These are phyloP conservation scores for Epinotia bilunana DNA, from an alignment of 2,888 invertebrate species.

Conservation along the genomic window DNA sequence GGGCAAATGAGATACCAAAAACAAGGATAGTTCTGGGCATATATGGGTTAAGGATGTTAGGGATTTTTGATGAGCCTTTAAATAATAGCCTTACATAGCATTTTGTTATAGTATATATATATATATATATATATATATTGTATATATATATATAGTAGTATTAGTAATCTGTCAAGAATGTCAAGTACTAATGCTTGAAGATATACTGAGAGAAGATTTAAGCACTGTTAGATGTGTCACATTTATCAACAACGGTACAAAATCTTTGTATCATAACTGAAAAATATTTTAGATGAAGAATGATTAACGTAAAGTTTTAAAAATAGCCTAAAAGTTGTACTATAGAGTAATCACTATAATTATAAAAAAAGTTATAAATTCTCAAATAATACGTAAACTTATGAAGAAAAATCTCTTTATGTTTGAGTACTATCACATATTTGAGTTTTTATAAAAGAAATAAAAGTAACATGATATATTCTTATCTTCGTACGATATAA, in stretches of 20 bases:
- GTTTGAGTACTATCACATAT: background rate
- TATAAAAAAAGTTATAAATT: background rate
- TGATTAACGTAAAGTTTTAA: background rate
- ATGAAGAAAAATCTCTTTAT: background rate
- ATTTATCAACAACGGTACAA: background rate
- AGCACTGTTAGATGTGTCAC: background rate
- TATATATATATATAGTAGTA: no score
- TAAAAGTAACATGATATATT: background rate
- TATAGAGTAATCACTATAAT: background rate
- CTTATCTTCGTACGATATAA: background rate
- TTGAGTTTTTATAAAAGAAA: constrained; percentile 1
- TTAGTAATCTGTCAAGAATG: no score
- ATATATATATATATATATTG: no score
- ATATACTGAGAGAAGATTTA: background rate
- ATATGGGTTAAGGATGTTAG: no score
- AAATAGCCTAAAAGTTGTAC: background rate
- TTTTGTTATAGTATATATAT: background rate
- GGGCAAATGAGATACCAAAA: no score
- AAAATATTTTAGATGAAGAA: background rate
- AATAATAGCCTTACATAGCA: background rate
- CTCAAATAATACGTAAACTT: constrained; percentile 1
- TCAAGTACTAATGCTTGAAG: background rate
- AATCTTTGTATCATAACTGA: background rate
- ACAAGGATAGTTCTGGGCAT: no score
- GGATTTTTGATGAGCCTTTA: no score